These are phyloP conservation scores for Orthosia cruda DNA, from an alignment of 2,888 invertebrate genomes.

Conservation along the genomic window DNA sequence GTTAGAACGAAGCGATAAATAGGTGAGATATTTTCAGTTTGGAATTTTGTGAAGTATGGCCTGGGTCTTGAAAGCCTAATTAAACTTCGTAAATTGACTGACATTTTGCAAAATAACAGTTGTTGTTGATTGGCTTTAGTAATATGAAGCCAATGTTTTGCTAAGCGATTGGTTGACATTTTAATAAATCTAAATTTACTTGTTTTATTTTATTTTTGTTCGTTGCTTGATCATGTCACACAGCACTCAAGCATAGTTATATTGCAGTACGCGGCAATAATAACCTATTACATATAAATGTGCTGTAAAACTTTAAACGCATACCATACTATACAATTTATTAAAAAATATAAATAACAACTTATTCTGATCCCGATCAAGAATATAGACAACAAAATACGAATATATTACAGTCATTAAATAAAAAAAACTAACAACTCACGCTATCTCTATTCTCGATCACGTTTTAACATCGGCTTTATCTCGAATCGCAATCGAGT, in stretches of 20 bases:
- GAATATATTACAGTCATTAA: constrained; percentile 15
- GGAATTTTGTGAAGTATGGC: neutral
- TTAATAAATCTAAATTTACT: neutral
- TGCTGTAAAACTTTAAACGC: neutral
- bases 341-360: constrained; percentile 15
- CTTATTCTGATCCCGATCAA: neutral
- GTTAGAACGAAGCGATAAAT: neutral
- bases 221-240: neutral
- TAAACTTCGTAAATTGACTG: neutral
- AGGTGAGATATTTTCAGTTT: neutral
- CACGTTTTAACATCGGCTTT: constrained; percentile 44
- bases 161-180: neutral
- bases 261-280: neutral
- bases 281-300: neutral
- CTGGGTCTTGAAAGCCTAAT: neutral
- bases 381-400: constrained; percentile 24
- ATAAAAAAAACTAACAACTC: constrained; percentile 20
- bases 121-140: neutral
- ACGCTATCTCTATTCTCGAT: constrained; percentile 50
- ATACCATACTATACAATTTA: constrained; percentile 14
- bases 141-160: neutral
- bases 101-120: neutral
- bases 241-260: too few species aligned
- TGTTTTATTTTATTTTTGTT: neutral
- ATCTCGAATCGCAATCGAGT: constrained; percentile 59